Base-by-base conservation (phyloP, 2,797 vertebrate genomes). In the Amazona ochrocephala region DNA sequence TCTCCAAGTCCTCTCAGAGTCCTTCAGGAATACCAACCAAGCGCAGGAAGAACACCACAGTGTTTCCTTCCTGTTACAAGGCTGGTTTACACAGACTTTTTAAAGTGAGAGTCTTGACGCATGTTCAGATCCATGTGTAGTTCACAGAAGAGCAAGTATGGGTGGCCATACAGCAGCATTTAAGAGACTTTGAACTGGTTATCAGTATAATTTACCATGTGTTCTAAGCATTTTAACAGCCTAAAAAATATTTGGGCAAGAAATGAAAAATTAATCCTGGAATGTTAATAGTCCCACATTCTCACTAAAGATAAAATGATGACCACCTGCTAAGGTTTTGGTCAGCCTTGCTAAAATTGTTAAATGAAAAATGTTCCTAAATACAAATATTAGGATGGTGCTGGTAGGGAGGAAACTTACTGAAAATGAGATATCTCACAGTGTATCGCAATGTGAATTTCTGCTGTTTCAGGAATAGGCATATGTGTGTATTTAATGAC, bases 21-120 rank as follows among this genome's bases (percentile, higher is more conserved):
- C 32, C 13, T 7, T 81, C 45, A 68, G 44, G 70, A 6, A 4
- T 10, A 53, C 1, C 29, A 23, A 22, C 7, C 16, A 30, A 65
- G 16, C 29, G 6, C 10, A n/a, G 15, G 48, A 75, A 34, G 45
- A 92, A 0, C 17, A 61, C 0, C 1, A 3, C 19, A 15, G 9
- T n/a, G 20, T 20, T 45, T 84, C 3, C 13, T 44, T 48, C 13
- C 30, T 74, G 44, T 47, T 32, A 13, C 27, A 29, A 9, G 13
- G 23, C 30, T 83, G 32, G 7, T 42, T 88, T 64, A 30, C 68
- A n/a, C 27, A 64, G 9, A 2, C 20, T 77, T 80, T 45, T 48
- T 44, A n/a, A 56, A 56, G 8, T 74, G 42, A 34, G 30, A 58
- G 6, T 48, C n/a, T n/a, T 56, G 12, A 30, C 12, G 39, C 45